Percentiles rank a stretch among this genome's conserved stretches.
These are phyloP conservation scores for Drosophila demipolita DNA, from an alignment of 2,888 invertebrate genomes.

Conservation along the genomic window DNA sequence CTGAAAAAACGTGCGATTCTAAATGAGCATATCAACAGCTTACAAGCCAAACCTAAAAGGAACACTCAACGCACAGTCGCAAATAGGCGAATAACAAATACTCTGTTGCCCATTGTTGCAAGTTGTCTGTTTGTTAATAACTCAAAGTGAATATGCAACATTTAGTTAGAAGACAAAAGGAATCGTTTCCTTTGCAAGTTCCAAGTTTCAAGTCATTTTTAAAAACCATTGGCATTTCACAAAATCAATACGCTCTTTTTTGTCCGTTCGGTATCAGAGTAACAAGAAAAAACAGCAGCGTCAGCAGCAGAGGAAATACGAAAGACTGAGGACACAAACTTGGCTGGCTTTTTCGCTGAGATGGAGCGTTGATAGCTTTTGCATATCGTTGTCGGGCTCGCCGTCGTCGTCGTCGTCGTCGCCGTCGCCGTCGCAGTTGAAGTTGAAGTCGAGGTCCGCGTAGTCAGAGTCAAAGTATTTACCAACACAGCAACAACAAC, in stretches of 20 bases:
- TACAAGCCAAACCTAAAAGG: conserved; percentile 61
- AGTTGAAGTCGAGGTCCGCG: conserved; percentile 34
- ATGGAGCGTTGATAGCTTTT: conserved; percentile 79
- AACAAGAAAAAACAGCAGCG: conserved; percentile 21
- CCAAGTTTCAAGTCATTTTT: background rate
- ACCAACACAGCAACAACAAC: conserved; percentile 50
- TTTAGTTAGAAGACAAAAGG: background rate
- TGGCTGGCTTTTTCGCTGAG: conserved; percentile 47
- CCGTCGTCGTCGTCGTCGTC: conserved; percentile 37
- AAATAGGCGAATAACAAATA: background rate
- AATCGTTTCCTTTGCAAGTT: background rate
- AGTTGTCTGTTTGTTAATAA: background rate
- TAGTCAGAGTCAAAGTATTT: conserved; percentile 69
- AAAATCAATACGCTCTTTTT: conserved; percentile 8
- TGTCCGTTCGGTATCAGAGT: conserved; percentile 18
- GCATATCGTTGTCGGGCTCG: conserved; percentile 71
- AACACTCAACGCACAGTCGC: conserved; percentile 27
- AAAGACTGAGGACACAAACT: conserved; percentile 67
- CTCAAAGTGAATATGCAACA: background rate
- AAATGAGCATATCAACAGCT: conserved; percentile 81
- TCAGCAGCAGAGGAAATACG: conserved; percentile 60
- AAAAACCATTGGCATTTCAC: background rate
- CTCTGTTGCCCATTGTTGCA: background rate
- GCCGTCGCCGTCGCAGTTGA: conserved; percentile 34
- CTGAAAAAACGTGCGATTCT: conserved; percentile 81